Conservation (phyloP, 30 jellyfish, hydroid and myxozoan genomes). For the Cassiopea andromeda region DNA sequence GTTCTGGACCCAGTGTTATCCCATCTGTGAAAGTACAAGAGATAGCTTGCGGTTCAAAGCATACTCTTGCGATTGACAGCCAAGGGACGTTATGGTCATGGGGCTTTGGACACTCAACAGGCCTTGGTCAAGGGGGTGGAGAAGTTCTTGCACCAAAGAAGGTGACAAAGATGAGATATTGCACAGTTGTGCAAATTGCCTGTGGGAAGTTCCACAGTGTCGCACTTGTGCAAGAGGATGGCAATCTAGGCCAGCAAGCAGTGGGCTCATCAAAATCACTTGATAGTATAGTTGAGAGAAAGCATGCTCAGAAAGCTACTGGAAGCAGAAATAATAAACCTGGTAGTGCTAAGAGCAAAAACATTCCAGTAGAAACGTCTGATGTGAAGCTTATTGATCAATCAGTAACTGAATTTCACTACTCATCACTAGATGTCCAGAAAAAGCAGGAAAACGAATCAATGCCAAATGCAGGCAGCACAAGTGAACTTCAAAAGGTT, state of each 20-base stretch:
- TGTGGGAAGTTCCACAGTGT: constrained; percentile 87
- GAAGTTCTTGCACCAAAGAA: constrained; percentile 68
- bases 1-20: neutral
- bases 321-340: neutral
- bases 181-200: constrained; percentile 65
- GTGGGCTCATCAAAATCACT: neutral
- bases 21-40: constrained; percentile 22
- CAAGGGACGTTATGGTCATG: constrained; percentile 91
- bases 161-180: constrained; percentile 56
- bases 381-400: constrained; percentile 17
- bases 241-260: no score
- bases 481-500: constrained; percentile 50
- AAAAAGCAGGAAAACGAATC: constrained; percentile 23
- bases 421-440: constrained; percentile 74
- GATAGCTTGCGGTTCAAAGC: constrained; percentile 85
- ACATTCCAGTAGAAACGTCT: neutral
- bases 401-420: constrained; percentile 62
- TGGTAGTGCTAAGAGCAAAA: neutral
- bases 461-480: constrained; percentile 27
- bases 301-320: neutral
- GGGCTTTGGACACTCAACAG: constrained; percentile 95
- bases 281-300: neutral
- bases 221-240: neutral
- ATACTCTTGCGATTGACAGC: constrained; percentile 74
- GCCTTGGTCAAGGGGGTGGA: constrained; percentile 71